Evolutionary conservation across 1,140 invertebrate genomes (phyloP).

Genomic region (Eupristina koningsbergeri): DNA sequence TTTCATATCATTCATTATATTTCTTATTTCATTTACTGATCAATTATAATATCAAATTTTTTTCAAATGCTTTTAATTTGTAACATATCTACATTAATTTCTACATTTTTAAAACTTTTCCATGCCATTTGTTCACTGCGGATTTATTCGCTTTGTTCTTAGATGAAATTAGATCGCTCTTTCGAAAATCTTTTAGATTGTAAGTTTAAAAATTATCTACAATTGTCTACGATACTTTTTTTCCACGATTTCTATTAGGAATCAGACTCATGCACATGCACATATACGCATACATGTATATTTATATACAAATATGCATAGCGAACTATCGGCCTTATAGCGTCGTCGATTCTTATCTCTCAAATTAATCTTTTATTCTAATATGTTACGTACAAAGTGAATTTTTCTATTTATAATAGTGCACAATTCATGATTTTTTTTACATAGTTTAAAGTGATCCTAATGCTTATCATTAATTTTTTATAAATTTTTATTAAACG

Average conservation of each 20-base stretch:
- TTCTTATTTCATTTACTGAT: slow-evolving; percentile 2
- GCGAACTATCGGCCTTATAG: neutral
- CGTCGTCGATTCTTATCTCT: neutral
- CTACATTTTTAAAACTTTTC: neutral
- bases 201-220: slow-evolving; percentile 26
- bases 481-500: neutral
- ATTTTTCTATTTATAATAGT: neutral
- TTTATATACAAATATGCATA: neutral
- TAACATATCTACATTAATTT: slow-evolving; percentile 20
- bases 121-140: neutral
- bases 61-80: neutral
- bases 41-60: neutral
- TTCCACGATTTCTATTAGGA: slow-evolving; percentile 33
- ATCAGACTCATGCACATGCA: neutral
- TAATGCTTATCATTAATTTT: neutral
- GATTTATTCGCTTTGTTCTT: neutral
- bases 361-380: neutral
- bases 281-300: neutral
- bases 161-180: neutral
- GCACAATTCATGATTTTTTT: neutral
- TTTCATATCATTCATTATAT: slow-evolving; percentile 1
- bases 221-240: slow-evolving; percentile 28
- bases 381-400: neutral
- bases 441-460: neutral
- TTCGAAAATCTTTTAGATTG: neutral